A percentile compares a stretch with the other conserved stretches of the same genome.
These are phyloP conservation scores for Syngnathus acus DNA, from an alignment of 2,797 vertebrate genomes.

Conservation along the genomic window DNA sequence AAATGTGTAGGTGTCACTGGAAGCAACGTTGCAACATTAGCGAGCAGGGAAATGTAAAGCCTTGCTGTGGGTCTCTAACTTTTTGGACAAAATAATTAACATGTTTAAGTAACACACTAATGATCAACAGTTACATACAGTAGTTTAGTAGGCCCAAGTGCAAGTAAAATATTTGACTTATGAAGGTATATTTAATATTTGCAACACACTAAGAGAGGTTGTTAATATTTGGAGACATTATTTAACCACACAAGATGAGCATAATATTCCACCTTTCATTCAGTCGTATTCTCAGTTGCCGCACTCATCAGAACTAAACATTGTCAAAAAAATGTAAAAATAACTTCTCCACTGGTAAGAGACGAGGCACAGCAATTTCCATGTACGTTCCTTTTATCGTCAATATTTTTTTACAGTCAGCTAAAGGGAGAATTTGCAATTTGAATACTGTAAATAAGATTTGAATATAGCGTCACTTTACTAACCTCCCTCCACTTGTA, in stretches of 20 bases:
- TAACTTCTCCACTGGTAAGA: no score
- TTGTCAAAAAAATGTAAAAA: no score
- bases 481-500: no score
- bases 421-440: no score
- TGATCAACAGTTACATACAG: neutral
- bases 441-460: no score
- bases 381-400: no score
- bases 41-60: slow-evolving; percentile 16
- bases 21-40: slow-evolving; percentile 8
- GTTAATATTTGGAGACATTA: neutral
- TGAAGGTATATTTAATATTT: neutral
- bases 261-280: neutral
- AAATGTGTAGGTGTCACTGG: neutral
- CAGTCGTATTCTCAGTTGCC: neutral
- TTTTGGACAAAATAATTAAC: neutral
- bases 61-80: neutral
- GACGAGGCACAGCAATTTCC: no score
- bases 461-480: no score
- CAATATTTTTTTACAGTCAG: no score
- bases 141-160: neutral
- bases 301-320: no score
- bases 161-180: neutral
- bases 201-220: neutral
- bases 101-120: neutral
- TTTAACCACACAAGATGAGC: neutral